Base-by-base conservation (phyloP, 1,140 invertebrate genomes). In the Sinonovacula constricta region DNA sequence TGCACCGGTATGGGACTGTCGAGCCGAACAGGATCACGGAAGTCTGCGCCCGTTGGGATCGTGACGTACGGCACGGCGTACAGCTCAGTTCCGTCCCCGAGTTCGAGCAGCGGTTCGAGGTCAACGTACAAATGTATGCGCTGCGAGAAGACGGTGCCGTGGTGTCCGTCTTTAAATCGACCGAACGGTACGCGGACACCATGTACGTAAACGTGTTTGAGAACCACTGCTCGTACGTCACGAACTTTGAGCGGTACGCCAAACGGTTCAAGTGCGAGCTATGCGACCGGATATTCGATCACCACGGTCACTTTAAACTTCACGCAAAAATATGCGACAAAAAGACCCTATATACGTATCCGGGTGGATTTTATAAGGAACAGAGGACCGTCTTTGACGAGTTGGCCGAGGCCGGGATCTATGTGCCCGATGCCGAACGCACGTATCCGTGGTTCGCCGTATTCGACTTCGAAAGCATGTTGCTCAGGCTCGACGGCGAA, bases 141-240 rank as follows among this genome's bases (percentile, higher is more conserved):
- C 33, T 70, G 14, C 12, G 57, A 10, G 28, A 70, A 57, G 31
- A 70, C 28, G 49, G 53, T 14, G 15, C 26, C 14, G 53, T 26
- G 18, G 12, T 31, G 5, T 49, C 70, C 5, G 26, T 72, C 12
- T 62, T 34, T n/a, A 36, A 62, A 49, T 49, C 56, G 2, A 31
- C 15, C 22, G 7, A n/a, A 7, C 10, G 53, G 2, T 72, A 45
- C 31, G 3, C 3, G 18, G 30, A 60, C 24, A 45, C 57, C 15
- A 72, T 72, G 57, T 45, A 72, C 28, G 14, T 72, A 2, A 72
- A 72, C 26, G 7, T 72, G 34, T 72, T 26, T 49, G 56, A 62
- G 26, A 39, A 72, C 28, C 70, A 72, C 36, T 28, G 36, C 15
- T 72, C 70, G 2, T 72, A 72, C 70, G 51, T 72, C 12, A 45